phyloP scores from a whole-genome alignment of 1,140 invertebrate species.

The Zaprionus gabonicus region DNA sequence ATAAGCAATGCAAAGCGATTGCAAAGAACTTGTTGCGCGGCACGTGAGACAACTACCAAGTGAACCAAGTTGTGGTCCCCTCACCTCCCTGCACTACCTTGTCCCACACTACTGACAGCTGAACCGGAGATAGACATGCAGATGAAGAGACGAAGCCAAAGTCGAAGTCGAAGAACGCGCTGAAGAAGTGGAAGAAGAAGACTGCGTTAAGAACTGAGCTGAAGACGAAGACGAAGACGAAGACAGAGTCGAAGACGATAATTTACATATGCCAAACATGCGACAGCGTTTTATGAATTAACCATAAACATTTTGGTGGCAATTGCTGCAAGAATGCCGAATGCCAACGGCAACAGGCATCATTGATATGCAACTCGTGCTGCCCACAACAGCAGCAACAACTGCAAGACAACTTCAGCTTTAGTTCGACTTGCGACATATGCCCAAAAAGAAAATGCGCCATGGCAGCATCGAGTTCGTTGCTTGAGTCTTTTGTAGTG shows the following conservation, averaged over 20 bases:
- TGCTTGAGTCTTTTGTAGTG: slow-evolving; percentile 49
- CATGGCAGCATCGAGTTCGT: slow-evolving; percentile 23
- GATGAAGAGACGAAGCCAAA: not conserved
- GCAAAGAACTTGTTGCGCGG: slow-evolving; percentile 36
- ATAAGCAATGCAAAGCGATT: slow-evolving; percentile 30
- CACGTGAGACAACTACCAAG: slow-evolving; percentile 57
- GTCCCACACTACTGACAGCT: not conserved
- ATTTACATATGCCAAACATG: slow-evolving; percentile 68
- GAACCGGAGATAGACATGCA: not conserved
- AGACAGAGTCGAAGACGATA: not conserved
- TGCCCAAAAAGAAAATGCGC: slow-evolving; percentile 26
- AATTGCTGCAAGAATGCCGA: slow-evolving; percentile 27
- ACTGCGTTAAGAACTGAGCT: too few species aligned
- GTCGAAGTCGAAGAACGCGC: not conserved
- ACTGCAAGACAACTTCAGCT: not conserved
- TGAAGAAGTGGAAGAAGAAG: not conserved
- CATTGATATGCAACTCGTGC: slow-evolving; percentile 43
- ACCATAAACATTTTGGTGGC: slow-evolving; percentile 61
- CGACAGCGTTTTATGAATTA: slow-evolving; percentile 55
- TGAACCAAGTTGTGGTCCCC: not conserved
- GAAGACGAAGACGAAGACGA: not conserved
- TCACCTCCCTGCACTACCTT: not conserved
- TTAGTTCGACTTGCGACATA: slow-evolving; percentile 27
- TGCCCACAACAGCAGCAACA: slow-evolving; percentile 15
- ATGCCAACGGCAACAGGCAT: slow-evolving; percentile 6